Evolutionary conservation across 2,797 vertebrate genomes (phyloP).

Genomic region (Sebastes nivosus): DNA sequence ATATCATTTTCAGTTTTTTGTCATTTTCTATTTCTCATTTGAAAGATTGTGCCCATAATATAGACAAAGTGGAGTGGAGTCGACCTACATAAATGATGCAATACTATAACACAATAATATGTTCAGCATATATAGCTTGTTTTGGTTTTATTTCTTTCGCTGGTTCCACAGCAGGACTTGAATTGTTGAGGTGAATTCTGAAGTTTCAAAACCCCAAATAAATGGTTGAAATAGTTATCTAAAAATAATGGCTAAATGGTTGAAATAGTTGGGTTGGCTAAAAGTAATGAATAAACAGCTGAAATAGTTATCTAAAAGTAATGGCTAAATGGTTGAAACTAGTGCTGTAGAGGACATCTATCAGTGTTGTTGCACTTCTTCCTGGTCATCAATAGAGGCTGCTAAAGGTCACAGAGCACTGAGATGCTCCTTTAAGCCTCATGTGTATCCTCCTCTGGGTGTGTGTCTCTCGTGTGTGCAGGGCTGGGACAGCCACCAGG

Average conservation of each 20-base stretch:
- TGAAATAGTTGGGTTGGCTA: no score
- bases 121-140: neutral
- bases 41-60: neutral
- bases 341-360: neutral
- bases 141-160: no score
- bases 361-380: neutral
- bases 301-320: no score
- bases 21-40: neutral
- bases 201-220: neutral
- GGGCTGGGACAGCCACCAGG: slow-evolving; percentile 94
- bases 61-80: neutral
- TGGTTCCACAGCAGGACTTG: no score
- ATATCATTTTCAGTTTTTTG: neutral
- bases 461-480: slow-evolving; percentile 63
- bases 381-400: neutral
- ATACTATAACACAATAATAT: neutral
- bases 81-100: neutral
- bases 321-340: no score
- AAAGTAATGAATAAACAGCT: no score
- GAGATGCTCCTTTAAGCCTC: neutral
- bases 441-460: neutral
- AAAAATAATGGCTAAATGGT: no score
- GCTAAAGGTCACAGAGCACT: neutral
- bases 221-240: no score
- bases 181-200: neutral